Base-by-base conservation (phyloP, 2,797 vertebrate species). In the Poeciliopsis gracilis region DNA sequence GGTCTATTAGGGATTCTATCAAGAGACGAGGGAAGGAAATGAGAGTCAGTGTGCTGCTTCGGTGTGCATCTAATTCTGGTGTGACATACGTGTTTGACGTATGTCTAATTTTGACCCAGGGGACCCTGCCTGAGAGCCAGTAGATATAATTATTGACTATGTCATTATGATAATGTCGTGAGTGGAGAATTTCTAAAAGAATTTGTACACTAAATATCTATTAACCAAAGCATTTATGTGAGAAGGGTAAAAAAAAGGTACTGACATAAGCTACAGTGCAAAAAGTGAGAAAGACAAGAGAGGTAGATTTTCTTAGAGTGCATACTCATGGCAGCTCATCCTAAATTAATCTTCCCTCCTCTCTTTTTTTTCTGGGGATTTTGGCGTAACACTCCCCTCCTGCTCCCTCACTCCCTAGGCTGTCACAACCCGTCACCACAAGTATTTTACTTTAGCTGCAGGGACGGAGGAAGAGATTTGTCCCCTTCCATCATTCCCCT, bases 1-100 rank as follows among this genome's bases (percentile, higher is more conserved):
- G 86, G 86, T 92, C 92, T 93, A 92, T 94, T 93, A 93, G 91
- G 91, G 92, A 88, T 90, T 88, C 88, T 92, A 94, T 91, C 92
- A 93, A 89, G 91, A 93, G 92, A 92, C 78, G 46, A 83, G 77
- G 73, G 63, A 87, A 85, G 87, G 86, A 89, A 91, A 93, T 92
- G 89, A 93, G 90, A 90, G 87, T 91, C 76, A 28, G 83, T 83
- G 82, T 61, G 82, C 80, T 59, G 33, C 80, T 86, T 81, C 88
- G 51, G 80, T 67, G 53, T 75, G 74, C 78, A 86, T 91, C 89
- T 90, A 80, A 84, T 92, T 85, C 76, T 77, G 66, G 49, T 72
- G 45, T 79, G 82, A 72, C 80, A 77, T 66, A 77, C 75, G 77
- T 86, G 80, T 87, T 87, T 93, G 92, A 93, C 74, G 46, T 81